Conservation (phyloP, 2,113 vertebrate species). For the Sebastes fasciatus region DNA sequence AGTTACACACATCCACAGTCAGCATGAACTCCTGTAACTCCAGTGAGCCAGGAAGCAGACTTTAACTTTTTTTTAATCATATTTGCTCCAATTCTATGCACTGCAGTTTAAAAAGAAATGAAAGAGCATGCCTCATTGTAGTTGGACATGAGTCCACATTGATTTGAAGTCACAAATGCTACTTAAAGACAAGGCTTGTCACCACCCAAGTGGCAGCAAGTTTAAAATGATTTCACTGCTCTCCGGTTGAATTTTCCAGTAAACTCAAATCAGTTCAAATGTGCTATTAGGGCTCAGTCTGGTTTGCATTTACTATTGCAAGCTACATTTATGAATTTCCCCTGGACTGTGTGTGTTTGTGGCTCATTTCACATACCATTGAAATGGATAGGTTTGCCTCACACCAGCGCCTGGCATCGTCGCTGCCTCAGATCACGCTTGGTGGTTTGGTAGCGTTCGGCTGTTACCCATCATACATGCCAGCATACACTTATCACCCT, state of each 20-base stretch:
- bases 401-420: conserved; percentile 56
- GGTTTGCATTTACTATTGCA: conserved; percentile 60
- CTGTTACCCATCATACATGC: conserved; percentile 43
- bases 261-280: conserved; percentile 27
- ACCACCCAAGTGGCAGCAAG: not conserved
- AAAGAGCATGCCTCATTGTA: not conserved
- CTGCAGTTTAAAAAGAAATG: not conserved
- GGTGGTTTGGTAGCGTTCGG: conserved; percentile 61
- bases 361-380: conserved; percentile 57
- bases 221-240: conserved; percentile 36
- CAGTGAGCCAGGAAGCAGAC: too few relatives aligned
- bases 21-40: too few relatives aligned
- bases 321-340: conserved; percentile 60
- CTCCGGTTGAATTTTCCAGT: conserved; percentile 47
- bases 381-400: conserved; percentile 65
- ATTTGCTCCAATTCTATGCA: too few relatives aligned
- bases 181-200: not conserved
- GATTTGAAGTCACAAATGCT: not conserved
- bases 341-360: conserved; percentile 54
- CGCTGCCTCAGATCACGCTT: conserved; percentile 55
- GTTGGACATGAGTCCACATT: not conserved
- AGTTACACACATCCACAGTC: too few relatives aligned
- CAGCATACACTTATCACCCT: conserved; percentile 54
- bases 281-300: conserved; percentile 46
- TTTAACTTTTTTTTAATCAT: too few relatives aligned